A percentile compares a stretch with the other conserved stretches of the same genome.
Conservation (phyloP, 2,797 vertebrate genomes). For the Hylomyscus alleni region DNA sequence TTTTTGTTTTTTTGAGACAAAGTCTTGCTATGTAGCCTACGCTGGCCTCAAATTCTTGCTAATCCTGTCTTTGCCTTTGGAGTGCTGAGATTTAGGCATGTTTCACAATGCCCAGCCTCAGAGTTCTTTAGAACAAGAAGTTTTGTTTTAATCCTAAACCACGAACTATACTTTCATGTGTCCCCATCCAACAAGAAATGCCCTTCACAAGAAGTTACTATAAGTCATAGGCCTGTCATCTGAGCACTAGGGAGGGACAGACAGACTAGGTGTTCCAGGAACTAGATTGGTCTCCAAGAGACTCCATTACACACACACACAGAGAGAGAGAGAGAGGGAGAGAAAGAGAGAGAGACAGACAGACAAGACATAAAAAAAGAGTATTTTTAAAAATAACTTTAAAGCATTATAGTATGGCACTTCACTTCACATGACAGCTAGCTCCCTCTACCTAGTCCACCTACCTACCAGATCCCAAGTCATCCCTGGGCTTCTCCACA, state of each 20-base stretch:
- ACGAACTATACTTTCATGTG: background rate
- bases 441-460: background rate
- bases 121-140: background rate
- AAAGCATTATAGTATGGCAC: background rate
- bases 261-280: background rate
- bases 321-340: background rate
- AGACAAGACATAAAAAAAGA: background rate
- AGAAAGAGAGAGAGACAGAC: background rate
- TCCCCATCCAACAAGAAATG: background rate
- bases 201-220: background rate
- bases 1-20: background rate
- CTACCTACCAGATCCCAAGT: conserved; percentile 1
- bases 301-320: background rate
- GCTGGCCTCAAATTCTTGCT: background rate
- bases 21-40: background rate
- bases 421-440: background rate
- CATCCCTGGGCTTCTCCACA: background rate
- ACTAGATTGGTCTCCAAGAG: background rate
- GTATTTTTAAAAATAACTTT: background rate
- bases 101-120: background rate
- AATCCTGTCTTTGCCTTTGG: background rate
- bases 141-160: conserved; percentile 55
- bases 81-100: background rate
- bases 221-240: background rate
- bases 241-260: background rate